These are phyloP conservation scores for Atethmia centrago DNA, from an alignment of 2,888 invertebrate genomes.

Conservation along the genomic window DNA sequence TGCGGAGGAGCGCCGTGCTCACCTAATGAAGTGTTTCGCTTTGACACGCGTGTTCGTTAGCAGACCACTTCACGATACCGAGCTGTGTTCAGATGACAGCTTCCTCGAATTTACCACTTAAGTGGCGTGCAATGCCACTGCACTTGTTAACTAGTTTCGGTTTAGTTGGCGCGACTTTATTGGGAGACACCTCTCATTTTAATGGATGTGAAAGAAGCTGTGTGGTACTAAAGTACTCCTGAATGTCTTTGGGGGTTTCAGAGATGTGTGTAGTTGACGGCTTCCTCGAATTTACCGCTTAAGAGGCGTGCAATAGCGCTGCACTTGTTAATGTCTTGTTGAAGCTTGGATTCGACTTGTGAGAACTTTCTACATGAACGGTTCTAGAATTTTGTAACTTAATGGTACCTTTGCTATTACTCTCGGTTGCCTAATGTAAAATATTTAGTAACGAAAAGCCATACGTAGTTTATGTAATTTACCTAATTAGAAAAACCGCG, in stretches of 20 bases:
- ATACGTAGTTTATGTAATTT: not conserved
- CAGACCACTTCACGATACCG: conserved; percentile 87
- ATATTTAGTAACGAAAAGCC: not conserved
- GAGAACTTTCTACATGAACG: not conserved
- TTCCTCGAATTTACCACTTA: conserved; percentile 89
- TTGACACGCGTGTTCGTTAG: conserved; percentile 91
- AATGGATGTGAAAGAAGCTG: conserved; percentile 27
- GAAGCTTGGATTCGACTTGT: not conserved
- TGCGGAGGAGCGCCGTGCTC: conserved; percentile 80
- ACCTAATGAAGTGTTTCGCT: conserved; percentile 90
- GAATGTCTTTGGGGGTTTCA: conserved; percentile 24
- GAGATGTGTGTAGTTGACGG: not conserved
- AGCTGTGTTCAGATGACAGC: conserved; percentile 87
- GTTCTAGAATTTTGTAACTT: not conserved
- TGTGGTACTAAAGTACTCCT: conserved; percentile 8
- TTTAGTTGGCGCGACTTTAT: conserved; percentile 67
- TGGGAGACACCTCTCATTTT: conserved; percentile 41
- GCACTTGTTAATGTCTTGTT: conserved; percentile 4
- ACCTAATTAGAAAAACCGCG: too few species aligned
- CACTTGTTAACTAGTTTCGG: conserved; percentile 83
- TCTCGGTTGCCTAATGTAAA: not conserved
- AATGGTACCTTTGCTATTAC: not conserved
- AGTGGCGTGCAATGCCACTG: conserved; percentile 85
- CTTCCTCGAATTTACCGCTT: not conserved
- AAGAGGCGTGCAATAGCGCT: conserved; percentile 15